Conservation (phyloP, 2,888 invertebrate species). For the Gastrophysa polygoni region DNA sequence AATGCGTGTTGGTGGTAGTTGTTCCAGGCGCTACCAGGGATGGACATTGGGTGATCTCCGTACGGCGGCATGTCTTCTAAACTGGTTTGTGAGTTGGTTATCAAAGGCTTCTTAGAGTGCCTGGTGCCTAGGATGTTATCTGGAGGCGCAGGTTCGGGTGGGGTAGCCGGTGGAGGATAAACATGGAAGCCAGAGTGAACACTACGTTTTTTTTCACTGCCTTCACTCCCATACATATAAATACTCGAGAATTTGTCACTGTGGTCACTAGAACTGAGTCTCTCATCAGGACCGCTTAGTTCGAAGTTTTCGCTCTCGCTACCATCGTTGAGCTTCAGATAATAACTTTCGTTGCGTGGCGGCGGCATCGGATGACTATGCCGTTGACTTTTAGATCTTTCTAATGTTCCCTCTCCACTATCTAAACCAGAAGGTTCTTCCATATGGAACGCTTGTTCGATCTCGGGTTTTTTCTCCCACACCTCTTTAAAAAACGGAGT, state of each 20-base stretch:
- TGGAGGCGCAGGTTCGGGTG: slow-evolving; percentile 84
- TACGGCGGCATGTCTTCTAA: slow-evolving; percentile 70
- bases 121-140: slow-evolving; percentile 65
- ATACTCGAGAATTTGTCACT: slow-evolving; percentile 70
- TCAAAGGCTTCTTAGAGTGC: slow-evolving; percentile 59
- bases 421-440: slow-evolving; percentile 70
- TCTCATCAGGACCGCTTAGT: slow-evolving; percentile 64
- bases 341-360: slow-evolving; percentile 79
- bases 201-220: slow-evolving; percentile 49
- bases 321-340: slow-evolving; percentile 68
- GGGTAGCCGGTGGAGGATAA: slow-evolving; percentile 83
- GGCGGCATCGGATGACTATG: slow-evolving; percentile 66
- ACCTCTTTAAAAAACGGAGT: slow-evolving; percentile 96
- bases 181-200: slow-evolving; percentile 69
- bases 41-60: slow-evolving; percentile 54
- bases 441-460: slow-evolving; percentile 90
- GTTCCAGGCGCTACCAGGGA: slow-evolving; percentile 64
- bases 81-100: slow-evolving; percentile 66
- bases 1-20: slow-evolving; percentile 73
- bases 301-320: slow-evolving; percentile 72
- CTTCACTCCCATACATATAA: slow-evolving; percentile 67
- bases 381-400: slow-evolving; percentile 71
- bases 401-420: slow-evolving; percentile 73
- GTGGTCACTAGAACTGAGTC: slow-evolving; percentile 69
- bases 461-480: slow-evolving; percentile 94